Conservation (phyloP, 2,888 invertebrate species). For the Drosophila borealis region DNA sequence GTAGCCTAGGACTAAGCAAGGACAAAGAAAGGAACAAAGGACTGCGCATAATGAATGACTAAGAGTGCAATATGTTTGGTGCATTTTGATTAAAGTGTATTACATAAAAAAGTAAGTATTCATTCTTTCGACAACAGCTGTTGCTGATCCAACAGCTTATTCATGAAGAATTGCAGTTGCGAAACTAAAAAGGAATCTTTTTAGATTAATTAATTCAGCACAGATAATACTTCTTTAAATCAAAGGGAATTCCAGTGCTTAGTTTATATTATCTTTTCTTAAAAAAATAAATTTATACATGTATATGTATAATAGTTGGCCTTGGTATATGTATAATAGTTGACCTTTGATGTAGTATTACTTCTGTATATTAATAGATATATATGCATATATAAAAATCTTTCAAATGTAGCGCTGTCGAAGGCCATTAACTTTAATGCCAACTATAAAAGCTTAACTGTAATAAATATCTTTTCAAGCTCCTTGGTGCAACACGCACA, state of each 20-base stretch:
- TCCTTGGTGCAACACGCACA: not conserved
- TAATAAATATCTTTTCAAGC: not conserved
- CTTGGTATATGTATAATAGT: no score
- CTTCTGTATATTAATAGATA: not conserved
- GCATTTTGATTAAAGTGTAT: conserved; percentile 10
- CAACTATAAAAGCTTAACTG: not conserved
- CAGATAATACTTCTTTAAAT: no score
- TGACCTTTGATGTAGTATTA: no score
- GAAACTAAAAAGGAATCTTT: no score
- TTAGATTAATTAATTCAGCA: no score
- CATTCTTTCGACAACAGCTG: not conserved
- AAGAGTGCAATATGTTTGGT: conserved; percentile 18
- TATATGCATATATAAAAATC: no score
- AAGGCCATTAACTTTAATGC: not conserved
- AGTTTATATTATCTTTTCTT: no score
- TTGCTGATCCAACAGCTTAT: not conserved
- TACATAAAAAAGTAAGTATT: not conserved
- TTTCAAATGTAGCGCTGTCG: no score
- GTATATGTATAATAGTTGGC: no score
- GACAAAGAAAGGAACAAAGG: not conserved
- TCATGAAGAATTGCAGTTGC: no score
- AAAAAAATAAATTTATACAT: no score
- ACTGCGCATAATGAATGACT: conserved; percentile 10
- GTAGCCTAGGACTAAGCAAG: conserved; percentile 6
- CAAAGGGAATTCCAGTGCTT: no score